These are phyloP conservation scores for Fabriciana adippe DNA, from an alignment of 2,888 invertebrate genomes.

Conservation along the genomic window DNA sequence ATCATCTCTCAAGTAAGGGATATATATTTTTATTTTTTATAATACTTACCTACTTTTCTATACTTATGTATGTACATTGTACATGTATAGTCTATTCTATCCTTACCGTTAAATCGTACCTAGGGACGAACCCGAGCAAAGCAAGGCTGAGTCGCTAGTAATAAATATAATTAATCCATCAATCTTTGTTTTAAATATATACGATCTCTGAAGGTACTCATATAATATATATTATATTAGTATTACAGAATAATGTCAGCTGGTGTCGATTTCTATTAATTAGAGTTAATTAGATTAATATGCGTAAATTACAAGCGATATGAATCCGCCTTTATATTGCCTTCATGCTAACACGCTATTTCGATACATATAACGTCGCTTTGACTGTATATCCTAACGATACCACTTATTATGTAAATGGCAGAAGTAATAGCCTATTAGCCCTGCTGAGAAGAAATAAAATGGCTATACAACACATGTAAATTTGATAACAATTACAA, in stretches of 20 bases:
- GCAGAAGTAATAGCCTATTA: slow-evolving; percentile 29
- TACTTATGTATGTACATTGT: too few species aligned
- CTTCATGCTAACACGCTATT: slow-evolving; percentile 11
- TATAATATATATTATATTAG: neutral
- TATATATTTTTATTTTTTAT: too few species aligned
- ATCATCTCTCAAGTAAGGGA: too few species aligned
- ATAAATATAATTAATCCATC: too few species aligned
- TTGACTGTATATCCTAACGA: slow-evolving; percentile 29
- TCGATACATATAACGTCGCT: slow-evolving; percentile 16
- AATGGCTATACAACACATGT: slow-evolving; percentile 4
- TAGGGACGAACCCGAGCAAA: too few species aligned
- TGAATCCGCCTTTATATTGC: slow-evolving; percentile 8
- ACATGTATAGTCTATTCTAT: too few species aligned
- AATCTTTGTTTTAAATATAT: too few species aligned
- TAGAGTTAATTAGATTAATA: slow-evolving; percentile 16
- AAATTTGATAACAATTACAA: neutral
- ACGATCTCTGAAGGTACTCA: too few species aligned
- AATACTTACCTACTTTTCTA: too few species aligned
- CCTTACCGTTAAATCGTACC: too few species aligned
- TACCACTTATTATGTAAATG: slow-evolving; percentile 28
- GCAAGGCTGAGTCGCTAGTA: too few species aligned
- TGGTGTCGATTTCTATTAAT: slow-evolving; percentile 18
- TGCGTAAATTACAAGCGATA: slow-evolving; percentile 9
- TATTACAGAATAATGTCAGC: slow-evolving; percentile 8
- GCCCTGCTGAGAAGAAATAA: slow-evolving; percentile 2